Conservation (phyloP, 2,888 invertebrate species). For the Calameuta filiformis region DNA sequence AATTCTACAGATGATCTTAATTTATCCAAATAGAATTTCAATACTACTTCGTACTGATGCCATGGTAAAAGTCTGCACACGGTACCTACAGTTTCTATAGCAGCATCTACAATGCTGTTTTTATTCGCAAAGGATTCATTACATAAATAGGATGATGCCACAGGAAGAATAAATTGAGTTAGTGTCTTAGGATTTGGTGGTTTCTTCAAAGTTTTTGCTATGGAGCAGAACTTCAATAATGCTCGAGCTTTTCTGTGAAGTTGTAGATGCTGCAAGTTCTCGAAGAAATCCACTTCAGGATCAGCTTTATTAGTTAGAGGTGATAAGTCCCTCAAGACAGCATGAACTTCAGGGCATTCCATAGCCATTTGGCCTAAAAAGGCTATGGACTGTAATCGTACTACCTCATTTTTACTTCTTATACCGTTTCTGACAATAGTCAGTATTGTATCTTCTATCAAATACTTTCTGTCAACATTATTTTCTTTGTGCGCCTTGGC, state of each 20-base stretch:
- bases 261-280: constrained; percentile 90
- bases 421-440: constrained; percentile 79
- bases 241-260: constrained; percentile 88
- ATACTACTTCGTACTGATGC: constrained; percentile 86
- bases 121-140: constrained; percentile 81
- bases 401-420: constrained; percentile 75
- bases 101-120: constrained; percentile 85
- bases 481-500: constrained; percentile 70
- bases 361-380: constrained; percentile 82
- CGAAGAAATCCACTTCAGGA: constrained; percentile 92
- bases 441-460: constrained; percentile 81
- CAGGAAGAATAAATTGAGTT: constrained; percentile 86
- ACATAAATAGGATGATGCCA: constrained; percentile 83
- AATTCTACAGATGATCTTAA: constrained; percentile 78
- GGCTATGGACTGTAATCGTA: constrained; percentile 83
- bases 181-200: constrained; percentile 77
- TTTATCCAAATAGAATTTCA: constrained; percentile 84
- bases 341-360: constrained; percentile 78
- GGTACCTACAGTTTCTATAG: constrained; percentile 83
- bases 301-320: constrained; percentile 77
- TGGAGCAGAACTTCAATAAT: constrained; percentile 77
- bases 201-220: constrained; percentile 73
- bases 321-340: constrained; percentile 78
- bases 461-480: constrained; percentile 71
- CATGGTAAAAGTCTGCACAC: constrained; percentile 86